A percentile compares a stretch with the other conserved stretches of the same genome.
These are phyloP conservation scores for Prionailurus bengalensis DNA, from an alignment of 2,113 vertebrate species.

Conservation along the genomic window DNA sequence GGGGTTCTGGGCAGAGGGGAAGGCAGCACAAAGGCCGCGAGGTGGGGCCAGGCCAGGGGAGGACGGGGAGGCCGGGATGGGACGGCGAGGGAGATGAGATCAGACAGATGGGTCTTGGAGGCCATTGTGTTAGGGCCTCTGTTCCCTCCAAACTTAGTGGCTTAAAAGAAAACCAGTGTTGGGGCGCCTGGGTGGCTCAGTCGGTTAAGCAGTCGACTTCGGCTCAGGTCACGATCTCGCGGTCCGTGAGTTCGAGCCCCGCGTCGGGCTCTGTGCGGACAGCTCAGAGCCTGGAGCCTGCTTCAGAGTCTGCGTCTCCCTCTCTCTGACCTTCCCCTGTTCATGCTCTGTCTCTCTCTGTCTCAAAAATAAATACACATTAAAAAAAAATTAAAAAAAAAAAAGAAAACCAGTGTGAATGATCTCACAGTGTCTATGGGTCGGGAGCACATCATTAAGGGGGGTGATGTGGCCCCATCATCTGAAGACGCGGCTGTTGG, in stretches of 20 bases:
- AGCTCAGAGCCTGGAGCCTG: too few relatives aligned
- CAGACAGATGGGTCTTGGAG: rapidly evolving
- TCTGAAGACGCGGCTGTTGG: background rate
- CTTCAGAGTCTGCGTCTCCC: too few relatives aligned
- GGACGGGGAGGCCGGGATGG: background rate
- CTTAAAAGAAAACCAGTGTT: background rate
- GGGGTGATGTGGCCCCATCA: rapidly evolving
- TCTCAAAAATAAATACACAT: too few relatives aligned
- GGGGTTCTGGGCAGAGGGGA: background rate
- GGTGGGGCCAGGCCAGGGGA: background rate
- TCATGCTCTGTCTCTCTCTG: too few relatives aligned
- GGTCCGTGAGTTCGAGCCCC: too few relatives aligned
- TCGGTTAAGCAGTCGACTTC: too few relatives aligned
- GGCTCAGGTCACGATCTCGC: too few relatives aligned
- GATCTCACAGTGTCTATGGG: background rate
- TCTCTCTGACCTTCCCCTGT: too few relatives aligned
- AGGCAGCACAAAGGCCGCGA: background rate
- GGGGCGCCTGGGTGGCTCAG: too few relatives aligned
- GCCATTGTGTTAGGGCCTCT: rapidly evolving
- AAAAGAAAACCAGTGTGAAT: background rate
- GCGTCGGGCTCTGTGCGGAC: too few relatives aligned
- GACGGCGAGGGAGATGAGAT: background rate
- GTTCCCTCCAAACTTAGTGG: background rate
- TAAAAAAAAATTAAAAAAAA: background rate
- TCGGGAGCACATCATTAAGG: background rate